Evolutionary conservation across 2,113 vertebrate genomes (phyloP).

Genomic region (Daubentonia madagascariensis): DNA sequence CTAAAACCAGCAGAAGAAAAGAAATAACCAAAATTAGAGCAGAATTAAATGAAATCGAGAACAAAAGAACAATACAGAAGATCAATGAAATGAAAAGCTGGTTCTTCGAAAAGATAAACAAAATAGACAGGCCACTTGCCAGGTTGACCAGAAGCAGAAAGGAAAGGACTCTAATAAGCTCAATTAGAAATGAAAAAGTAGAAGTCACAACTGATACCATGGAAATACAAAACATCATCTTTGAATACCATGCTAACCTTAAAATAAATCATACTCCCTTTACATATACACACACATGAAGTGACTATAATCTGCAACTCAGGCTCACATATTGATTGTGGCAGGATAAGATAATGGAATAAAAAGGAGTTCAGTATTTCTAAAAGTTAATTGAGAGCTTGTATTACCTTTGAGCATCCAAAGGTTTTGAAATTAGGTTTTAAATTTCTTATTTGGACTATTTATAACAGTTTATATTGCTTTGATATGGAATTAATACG

Average conservation of each 20-base stretch:
- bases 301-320: neutral
- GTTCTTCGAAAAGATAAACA: no score
- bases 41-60: no score
- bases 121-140: no score
- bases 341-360: neutral
- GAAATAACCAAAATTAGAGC: no score
- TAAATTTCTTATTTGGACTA: neutral
- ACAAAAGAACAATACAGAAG: no score
- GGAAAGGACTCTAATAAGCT: no score
- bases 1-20: no score
- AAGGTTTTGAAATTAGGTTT: neutral
- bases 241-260: neutral
- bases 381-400: neutral
- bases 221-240: no score
- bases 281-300: neutral
- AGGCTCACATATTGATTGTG: neutral
- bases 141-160: no score
- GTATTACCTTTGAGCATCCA: neutral
- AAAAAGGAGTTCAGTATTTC: neutral
- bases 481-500: neutral
- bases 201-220: no score
- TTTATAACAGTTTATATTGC: neutral
- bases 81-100: no score
- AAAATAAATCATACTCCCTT: neutral
- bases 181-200: no score